These are phyloP conservation scores for Nemurella pictetii DNA, from an alignment of 2,888 invertebrate species.

Conservation along the genomic window DNA sequence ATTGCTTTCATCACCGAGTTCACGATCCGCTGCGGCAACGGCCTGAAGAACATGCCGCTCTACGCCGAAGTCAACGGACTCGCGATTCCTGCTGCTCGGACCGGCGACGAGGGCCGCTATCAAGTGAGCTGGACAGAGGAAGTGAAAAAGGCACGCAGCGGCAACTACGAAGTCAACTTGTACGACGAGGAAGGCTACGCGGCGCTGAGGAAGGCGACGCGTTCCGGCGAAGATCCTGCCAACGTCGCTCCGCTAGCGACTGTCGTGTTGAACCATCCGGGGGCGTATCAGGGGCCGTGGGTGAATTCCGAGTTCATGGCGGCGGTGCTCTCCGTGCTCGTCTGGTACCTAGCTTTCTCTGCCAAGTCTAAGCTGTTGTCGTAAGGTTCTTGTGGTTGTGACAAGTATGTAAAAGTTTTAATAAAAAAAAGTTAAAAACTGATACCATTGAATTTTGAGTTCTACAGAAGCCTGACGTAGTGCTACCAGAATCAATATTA, in stretches of 20 bases:
- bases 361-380: constrained; percentile 79
- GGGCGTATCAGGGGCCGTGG: constrained; percentile 89
- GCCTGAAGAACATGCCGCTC: constrained; percentile 68
- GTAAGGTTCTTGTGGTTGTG: constrained; percentile 49
- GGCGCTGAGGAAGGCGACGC: constrained; percentile 78
- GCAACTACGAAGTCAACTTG: constrained; percentile 77
- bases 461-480: too few species aligned
- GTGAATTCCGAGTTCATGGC: constrained; percentile 91
- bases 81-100: constrained; percentile 79
- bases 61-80: constrained; percentile 90
- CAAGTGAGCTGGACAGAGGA: constrained; percentile 97
- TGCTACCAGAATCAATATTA: too few species aligned
- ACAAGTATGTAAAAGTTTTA: not conserved
- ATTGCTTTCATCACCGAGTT: constrained; percentile 93
- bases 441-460: not conserved
- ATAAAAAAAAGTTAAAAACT: not conserved
- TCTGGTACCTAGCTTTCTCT: constrained; percentile 85
- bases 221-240: constrained; percentile 69
- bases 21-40: constrained; percentile 75
- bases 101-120: constrained; percentile 74
- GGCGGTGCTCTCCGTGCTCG: constrained; percentile 71
- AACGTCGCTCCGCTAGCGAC: constrained; percentile 71
- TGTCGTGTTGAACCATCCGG: constrained; percentile 71
- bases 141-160: constrained; percentile 76
- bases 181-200: constrained; percentile 93